Conservation (phyloP, 1,140 invertebrate genomes). For the Achatina immaculata region DNA sequence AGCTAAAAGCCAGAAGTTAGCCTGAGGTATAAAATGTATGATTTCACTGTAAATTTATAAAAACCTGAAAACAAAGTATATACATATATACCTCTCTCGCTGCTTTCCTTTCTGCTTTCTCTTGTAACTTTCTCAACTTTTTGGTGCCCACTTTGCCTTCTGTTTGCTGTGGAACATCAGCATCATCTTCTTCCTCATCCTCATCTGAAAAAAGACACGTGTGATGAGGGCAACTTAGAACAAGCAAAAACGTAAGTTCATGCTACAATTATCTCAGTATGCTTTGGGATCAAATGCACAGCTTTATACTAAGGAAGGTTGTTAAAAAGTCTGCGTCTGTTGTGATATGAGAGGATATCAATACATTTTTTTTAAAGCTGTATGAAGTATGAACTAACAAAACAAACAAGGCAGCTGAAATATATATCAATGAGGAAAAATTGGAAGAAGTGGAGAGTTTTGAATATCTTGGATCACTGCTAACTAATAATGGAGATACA, state of each 20-base stretch:
- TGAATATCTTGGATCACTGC: too few relatives aligned
- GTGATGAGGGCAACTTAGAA: too few relatives aligned
- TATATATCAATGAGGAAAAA: too few relatives aligned
- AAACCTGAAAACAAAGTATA: too few relatives aligned
- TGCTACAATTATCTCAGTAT: neutral
- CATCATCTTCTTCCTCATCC: slow-evolving; percentile 60
- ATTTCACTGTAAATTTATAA: too few relatives aligned
- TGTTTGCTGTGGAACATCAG: slow-evolving; percentile 56
- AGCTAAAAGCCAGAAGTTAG: too few relatives aligned
- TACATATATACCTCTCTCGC: slow-evolving; percentile 79
- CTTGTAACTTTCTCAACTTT: slow-evolving; percentile 67
- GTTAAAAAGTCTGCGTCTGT: neutral
- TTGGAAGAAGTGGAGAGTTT: too few relatives aligned
- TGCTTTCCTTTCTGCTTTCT: slow-evolving; percentile 89
- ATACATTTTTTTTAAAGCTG: neutral
- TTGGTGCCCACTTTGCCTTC: slow-evolving; percentile 93
- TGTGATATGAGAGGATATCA: neutral
- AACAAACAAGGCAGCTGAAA: too few relatives aligned
- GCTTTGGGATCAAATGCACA: neutral
- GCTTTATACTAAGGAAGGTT: neutral
- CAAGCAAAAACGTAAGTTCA: slow-evolving; percentile 16
- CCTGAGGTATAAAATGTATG: too few relatives aligned
- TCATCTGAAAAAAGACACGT: slow-evolving; percentile 40
- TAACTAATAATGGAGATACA: too few relatives aligned
- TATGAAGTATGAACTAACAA: too few relatives aligned